Percentiles rank a stretch among this genome's conserved stretches.
Evolutionary conservation across 1,140 invertebrate genomes (phyloP).

Genomic region (Drosophila arawakana): DNA sequence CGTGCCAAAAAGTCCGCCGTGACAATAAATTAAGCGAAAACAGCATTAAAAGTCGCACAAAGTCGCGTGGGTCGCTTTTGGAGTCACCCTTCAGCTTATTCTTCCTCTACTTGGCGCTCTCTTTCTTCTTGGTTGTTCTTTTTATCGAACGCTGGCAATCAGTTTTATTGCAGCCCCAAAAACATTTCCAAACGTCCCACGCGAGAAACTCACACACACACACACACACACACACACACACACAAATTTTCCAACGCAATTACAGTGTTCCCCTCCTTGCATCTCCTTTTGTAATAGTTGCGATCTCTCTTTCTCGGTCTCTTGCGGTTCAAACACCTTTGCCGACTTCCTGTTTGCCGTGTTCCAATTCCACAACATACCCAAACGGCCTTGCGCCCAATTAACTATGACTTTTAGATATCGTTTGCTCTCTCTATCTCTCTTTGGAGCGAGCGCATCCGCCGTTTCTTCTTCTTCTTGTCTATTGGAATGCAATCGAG

Average conservation of each 20-base stretch:
- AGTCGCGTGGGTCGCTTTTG: slow-evolving; percentile 43
- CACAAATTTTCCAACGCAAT: slow-evolving; percentile 28
- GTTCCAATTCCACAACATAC: slow-evolving; percentile 54
- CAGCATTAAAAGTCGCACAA: slow-evolving; percentile 34
- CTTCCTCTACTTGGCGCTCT: neutral
- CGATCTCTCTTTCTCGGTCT: slow-evolving; percentile 12
- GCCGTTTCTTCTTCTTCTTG: slow-evolving; percentile 24
- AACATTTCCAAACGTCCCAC: slow-evolving; percentile 26
- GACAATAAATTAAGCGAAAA: slow-evolving; percentile 50
- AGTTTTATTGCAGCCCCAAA: slow-evolving; percentile 44
- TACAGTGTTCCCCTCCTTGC: neutral
- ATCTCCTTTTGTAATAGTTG: neutral
- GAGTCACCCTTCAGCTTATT: slow-evolving; percentile 19
- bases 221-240: neutral
- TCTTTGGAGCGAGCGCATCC: neutral
- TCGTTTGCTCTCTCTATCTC: slow-evolving; percentile 9
- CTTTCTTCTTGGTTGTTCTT: neutral
- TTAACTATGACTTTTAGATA: slow-evolving; percentile 39
- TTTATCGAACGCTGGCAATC: slow-evolving; percentile 41
- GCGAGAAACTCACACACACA: neutral
- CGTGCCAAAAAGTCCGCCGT: slow-evolving; percentile 37
- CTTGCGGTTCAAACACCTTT: slow-evolving; percentile 47
- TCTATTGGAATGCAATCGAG: slow-evolving; percentile 44
- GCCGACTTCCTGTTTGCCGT: slow-evolving; percentile 46
- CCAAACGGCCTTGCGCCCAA: slow-evolving; percentile 62